Conservation (phyloP, 2,888 invertebrate genomes). For the Cataglyphis rosenhaueri region DNA sequence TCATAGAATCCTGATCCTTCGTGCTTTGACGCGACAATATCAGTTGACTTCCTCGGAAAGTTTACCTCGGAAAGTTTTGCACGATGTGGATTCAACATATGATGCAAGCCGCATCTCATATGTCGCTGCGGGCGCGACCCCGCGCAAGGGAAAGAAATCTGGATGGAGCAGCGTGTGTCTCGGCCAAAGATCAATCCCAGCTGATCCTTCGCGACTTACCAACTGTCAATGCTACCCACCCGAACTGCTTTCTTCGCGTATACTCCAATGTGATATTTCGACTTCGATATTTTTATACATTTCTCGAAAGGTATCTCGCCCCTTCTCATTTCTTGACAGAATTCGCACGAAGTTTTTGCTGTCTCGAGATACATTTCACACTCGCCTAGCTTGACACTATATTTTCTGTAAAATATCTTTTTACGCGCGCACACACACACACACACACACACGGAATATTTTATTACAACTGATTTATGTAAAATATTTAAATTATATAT, state of each 20-base stretch:
- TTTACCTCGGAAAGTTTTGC: constrained; percentile 59
- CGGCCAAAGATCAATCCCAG: constrained; percentile 43
- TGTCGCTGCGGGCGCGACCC: constrained; percentile 12
- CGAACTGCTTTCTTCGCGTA: constrained; percentile 34
- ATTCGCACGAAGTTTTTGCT: constrained; percentile 16
- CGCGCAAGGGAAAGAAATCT: not conserved
- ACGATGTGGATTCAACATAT: constrained; percentile 53
- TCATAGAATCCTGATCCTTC: not conserved
- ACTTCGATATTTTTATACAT: constrained; percentile 43
- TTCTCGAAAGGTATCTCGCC: not conserved
- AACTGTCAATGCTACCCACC: constrained; percentile 27
- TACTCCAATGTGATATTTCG: constrained; percentile 4
- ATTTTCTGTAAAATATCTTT: constrained; percentile 20
- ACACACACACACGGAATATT: not conserved
- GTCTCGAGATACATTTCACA: constrained; percentile 24
- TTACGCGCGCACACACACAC: not conserved
- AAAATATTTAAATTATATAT: not conserved
- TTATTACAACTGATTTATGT: not conserved
- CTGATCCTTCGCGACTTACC: constrained; percentile 43
- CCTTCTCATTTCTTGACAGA: constrained; percentile 26
- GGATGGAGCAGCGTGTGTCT: constrained; percentile 13
- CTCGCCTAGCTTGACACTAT: not conserved
- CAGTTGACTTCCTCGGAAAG: constrained; percentile 47
- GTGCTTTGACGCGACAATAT: constrained; percentile 15
- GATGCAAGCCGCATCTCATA: constrained; percentile 24